Base-by-base conservation (phyloP, 2,113 vertebrate species). In the Danionella cerebrum region DNA sequence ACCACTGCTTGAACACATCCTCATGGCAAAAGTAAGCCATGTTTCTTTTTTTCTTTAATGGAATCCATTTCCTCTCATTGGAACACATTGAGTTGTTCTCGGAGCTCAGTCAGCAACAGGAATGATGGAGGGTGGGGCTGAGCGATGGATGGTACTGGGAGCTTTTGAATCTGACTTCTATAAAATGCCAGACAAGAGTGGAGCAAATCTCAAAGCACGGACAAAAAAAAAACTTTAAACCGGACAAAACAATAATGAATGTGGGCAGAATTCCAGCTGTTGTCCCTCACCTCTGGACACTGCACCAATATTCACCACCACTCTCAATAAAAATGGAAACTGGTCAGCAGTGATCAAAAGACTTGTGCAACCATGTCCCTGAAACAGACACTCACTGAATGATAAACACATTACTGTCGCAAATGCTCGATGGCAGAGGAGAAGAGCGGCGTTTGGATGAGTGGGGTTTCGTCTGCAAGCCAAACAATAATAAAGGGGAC, bases 101-200 rank as follows among this genome's bases (percentile, higher is more conserved):
- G n/a, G n/a, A n/a, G n/a, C n/a, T n/a, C n/a, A n/a, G n/a, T n/a
- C n/a, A n/a, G n/a, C n/a, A n/a, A n/a, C n/a, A n/a, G n/a, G n/a
- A n/a, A n/a, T n/a, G n/a, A n/a, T n/a, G n/a, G n/a, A n/a, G n/a
- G n/a, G n/a, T n/a, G n/a, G n/a, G n/a, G n/a, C n/a, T n/a, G n/a
- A n/a, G n/a, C n/a, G n/a, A n/a, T n/a, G n/a, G n/a, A n/a, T n/a
- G 22, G 1, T 14, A 31, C 9, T 21, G 41, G 19, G 2, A n/a
- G 2, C 22, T 33, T 67, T 74, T 72, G 48, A 14, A 70, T 25
- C 57, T 25, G 25, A 63, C 16, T 33, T 53, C 33, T 47, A 22
- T 71, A 62, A 87, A 84, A 85, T 80, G 83, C 79, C 86, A 87
- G 84, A 87, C 82, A 76, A 70, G 73, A 77, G 67, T 78, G 76